Base-by-base conservation (phyloP, 2,888 invertebrate genomes). In the Phoenoteleia sp. region DNA sequence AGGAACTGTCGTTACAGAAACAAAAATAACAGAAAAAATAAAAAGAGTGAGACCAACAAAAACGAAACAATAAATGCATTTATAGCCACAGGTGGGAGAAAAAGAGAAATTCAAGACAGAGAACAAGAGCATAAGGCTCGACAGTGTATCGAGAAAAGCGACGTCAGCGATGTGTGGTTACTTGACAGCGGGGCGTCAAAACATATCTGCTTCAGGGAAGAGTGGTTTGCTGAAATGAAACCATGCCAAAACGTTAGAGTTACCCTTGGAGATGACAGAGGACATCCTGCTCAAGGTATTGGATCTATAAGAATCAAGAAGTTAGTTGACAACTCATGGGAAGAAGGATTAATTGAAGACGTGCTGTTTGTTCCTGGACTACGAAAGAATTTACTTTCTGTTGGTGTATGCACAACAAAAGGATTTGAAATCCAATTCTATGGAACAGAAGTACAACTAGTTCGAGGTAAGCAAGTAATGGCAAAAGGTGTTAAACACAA, bases 341-440 rank as follows among this genome's bases (percentile, higher is more conserved):
- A 36, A 4, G 11, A 33, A 9, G 77, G 67, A 0, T 27, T 17
- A 0, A 87, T 86, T 7, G 80, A 87, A 15, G 62, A 88, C 62
- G 89, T 90, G 1, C 64, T 87, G 19, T 87, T 83, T 64, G 88
- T 89, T 11, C 88, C 88, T 3, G 58, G 79, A 21, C 11, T 88
- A 5, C 54, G 52, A 6, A 87, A 88, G 17, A 89, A 89, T 75
- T 76, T 90, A 36, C 87, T 89, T 56, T 90, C 89, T 1, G 83
- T 89, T 7, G 86, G 86, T 13, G 77, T 83, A 3, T 84, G 81
- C 45, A 83, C 84, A 0, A 5, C 3, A 33, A 82, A 82, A 56
- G 82, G 77, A 0, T 86, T n/a, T 42, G 42, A n/a, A n/a, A n/a
- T n/a, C n/a, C n/a, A n/a, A n/a, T n/a, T n/a, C n/a, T n/a, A n/a